Conservation (phyloP, 2,113 vertebrate species). For the Pangasianodon gigas region DNA sequence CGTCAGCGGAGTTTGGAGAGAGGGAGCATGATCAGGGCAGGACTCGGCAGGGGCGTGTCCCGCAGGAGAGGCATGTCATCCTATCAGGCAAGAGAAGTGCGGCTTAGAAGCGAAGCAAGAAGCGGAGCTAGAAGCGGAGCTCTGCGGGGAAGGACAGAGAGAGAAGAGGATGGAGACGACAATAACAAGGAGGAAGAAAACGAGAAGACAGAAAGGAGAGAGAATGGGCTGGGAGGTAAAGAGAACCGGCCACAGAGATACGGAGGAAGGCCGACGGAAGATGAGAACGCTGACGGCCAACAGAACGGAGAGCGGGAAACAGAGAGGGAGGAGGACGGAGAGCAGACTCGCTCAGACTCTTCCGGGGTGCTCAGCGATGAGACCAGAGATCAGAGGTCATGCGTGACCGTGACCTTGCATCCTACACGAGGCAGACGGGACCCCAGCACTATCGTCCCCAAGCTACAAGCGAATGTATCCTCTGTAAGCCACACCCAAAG, state of each 20-base stretch:
- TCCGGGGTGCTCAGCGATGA: conserved; percentile 52
- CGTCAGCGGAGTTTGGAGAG: conserved; percentile 56
- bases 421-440: conserved; percentile 82
- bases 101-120: conserved; percentile 66
- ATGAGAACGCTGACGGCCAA: conserved; percentile 54
- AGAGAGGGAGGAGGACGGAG: conserved; percentile 53
- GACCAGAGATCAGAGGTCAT: conserved; percentile 67
- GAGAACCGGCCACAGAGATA: conserved; percentile 70
- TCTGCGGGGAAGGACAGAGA: conserved; percentile 53
- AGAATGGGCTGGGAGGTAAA: conserved; percentile 64
- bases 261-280: conserved; percentile 57
- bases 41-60: conserved; percentile 63
- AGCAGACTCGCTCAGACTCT: conserved; percentile 52
- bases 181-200: conserved; percentile 55
- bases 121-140: conserved; percentile 67
- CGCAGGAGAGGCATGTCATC: conserved; percentile 26
- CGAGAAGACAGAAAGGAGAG: conserved; percentile 56
- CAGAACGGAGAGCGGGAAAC: conserved; percentile 60
- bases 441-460: conserved; percentile 91
- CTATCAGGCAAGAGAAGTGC: conserved; percentile 66
- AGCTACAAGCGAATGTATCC: conserved; percentile 91
- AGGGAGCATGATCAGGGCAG: conserved; percentile 70
- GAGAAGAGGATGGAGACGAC: conserved; percentile 52
- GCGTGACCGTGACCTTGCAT: conserved; percentile 90
- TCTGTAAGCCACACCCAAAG: conserved; percentile 57